Base-by-base conservation (phyloP, 2,797 vertebrate genomes). In the Cephalopachus bancanus region DNA sequence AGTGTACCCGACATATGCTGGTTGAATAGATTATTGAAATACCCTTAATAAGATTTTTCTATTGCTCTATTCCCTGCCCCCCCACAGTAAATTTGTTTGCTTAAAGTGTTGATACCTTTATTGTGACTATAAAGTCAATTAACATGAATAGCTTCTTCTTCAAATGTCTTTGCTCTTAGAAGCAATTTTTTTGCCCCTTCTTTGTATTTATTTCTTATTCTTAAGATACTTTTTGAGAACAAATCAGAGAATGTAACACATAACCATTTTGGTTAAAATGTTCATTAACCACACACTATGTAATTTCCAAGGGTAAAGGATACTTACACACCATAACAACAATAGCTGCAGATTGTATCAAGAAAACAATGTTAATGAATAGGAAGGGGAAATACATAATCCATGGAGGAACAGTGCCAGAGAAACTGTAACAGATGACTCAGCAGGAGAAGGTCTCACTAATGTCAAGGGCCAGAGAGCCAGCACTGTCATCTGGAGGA, bases 321-420 rank as follows among this genome's bases (percentile, higher is more conserved):
- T 30, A 64, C 72, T 92, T 65, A 51, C 4, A 91, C 28, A 67
- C 15, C 51, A 16, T 92, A 84, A 83, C 0, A 28, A 57, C 33
- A 76, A 49, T 60, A 33, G 64, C 69, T 86, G 10, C 33, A 76
- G 91, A 89, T 76, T 83, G 86, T 91, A 89, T 89, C 60, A 65
- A 85, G 78, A 91, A 94, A 90, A 89, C 51, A 67, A 65, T 67
- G 53, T 22, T 91, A 83, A 91, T 57, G 37, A 80, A 14, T 60
- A 91, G 89, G 69, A 97, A 95, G 71, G 53, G 79, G 89, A 95
- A 89, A 88, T 72, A 44, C n/a, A 80, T 53, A 86, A 55, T 69
- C n/a, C 0, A 2, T 4, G 26, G 69, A 90, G 83, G 75, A 94
- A 64, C 26, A 28, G 91, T 89, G 74, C 88, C 96, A 83, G 59